These are phyloP conservation scores for Montipora capitata DNA, from an alignment of 92 coral and sea anemone species.

Conservation along the genomic window DNA sequence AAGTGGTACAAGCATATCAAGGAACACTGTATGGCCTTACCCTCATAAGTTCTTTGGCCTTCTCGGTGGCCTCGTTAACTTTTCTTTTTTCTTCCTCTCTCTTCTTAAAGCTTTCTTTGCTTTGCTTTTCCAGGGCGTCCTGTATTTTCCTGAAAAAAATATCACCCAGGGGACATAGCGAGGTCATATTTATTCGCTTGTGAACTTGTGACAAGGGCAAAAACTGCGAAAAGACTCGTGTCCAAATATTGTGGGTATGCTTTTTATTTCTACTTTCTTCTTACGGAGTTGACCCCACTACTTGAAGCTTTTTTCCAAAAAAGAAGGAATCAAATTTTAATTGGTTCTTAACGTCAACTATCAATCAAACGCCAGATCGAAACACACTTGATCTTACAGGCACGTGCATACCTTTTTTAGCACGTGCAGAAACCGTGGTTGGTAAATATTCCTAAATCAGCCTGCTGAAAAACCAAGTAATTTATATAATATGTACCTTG, in stretches of 20 bases:
- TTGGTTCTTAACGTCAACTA: not conserved
- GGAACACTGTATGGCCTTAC: constrained; percentile 20
- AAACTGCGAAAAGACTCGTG: no score
- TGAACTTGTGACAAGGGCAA: no score
- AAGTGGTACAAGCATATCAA: no score
- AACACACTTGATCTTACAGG: not conserved
- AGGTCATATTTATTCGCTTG: no score
- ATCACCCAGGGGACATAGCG: no score
- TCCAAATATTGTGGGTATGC: no score
- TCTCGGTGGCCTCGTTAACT: constrained; percentile 90
- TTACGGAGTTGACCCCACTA: no score
- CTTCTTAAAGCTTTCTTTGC: constrained; percentile 86
- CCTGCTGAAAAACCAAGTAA: not conserved
- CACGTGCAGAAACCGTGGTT: not conserved
- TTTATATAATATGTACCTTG: constrained; percentile 69
- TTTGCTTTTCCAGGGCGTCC: constrained; percentile 87
- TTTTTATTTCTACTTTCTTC: no score
- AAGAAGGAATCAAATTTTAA: not conserved
- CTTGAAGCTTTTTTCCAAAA: no score
- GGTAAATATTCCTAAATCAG: no score
- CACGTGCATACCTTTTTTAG: not conserved
- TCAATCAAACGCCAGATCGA: not conserved
- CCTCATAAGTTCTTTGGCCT: constrained; percentile 90
- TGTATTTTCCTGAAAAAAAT: constrained; percentile 85
- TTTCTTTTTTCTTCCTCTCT: constrained; percentile 83